Conservation (phyloP, 2,888 invertebrate species). For the Ramazzottius varieornatus region DNA sequence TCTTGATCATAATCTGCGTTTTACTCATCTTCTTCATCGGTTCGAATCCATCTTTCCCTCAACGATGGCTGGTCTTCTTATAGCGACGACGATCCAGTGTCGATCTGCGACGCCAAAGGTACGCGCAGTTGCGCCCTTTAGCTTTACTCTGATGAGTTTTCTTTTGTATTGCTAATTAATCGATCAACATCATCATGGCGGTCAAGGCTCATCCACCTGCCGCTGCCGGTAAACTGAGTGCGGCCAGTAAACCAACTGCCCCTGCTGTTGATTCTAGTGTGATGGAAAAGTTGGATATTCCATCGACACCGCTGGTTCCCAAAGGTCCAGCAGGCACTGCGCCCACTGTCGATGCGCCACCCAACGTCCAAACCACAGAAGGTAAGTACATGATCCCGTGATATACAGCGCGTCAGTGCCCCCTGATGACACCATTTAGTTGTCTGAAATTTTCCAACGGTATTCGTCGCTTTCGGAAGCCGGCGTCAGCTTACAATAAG, state of each 20-base stretch:
- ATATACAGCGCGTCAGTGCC: not conserved
- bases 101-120: slow-evolving; percentile 50
- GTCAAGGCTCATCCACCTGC: too few relatives aligned
- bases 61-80: too few relatives aligned
- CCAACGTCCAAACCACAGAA: slow-evolving; percentile 85
- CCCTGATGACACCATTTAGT: not conserved
- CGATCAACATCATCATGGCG: too few relatives aligned
- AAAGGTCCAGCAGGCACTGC: slow-evolving; percentile 40
- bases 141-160: slow-evolving; percentile 5
- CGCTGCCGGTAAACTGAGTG: too few relatives aligned
- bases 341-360: slow-evolving; percentile 65
- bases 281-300: slow-evolving; percentile 65
- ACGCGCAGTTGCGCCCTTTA: slow-evolving; percentile 11
- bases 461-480: too few relatives aligned
- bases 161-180: too few relatives aligned
- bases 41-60: too few relatives aligned
- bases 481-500: too few relatives aligned
- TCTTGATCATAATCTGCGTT: too few relatives aligned
- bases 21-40: too few relatives aligned
- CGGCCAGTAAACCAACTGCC: too few relatives aligned
- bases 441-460: too few relatives aligned
- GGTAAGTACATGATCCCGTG: slow-evolving; percentile 30
- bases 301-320: slow-evolving; percentile 59
- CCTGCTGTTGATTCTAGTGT: slow-evolving; percentile 34
- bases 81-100: slow-evolving; percentile 51